Evolutionary conservation across 2,797 vertebrate genomes (phyloP).

Genomic region (Gymnocypris eckloni): DNA sequence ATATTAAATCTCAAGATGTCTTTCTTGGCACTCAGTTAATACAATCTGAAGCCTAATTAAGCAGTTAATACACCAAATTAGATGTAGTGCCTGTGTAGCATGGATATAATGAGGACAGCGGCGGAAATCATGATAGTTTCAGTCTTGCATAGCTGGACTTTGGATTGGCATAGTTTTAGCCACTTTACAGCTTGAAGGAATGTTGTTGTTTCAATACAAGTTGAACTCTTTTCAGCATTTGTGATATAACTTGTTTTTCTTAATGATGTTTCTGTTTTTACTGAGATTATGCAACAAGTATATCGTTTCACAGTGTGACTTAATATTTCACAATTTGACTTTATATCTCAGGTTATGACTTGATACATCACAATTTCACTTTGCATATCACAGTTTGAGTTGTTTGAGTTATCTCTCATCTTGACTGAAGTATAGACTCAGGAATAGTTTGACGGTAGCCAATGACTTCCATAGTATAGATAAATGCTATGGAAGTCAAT

Average conservation of each 20-base stretch:
- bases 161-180: neutral
- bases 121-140: conserved; percentile 21
- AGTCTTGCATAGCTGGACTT: neutral
- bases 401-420: neutral
- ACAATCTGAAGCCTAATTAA: conserved; percentile 76
- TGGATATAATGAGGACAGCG: conserved; percentile 58
- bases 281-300: neutral
- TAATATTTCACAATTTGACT: neutral
- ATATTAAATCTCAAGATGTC: conserved; percentile 75
- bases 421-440: neutral
- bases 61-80: conserved; percentile 74
- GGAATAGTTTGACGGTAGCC: neutral
- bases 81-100: conserved; percentile 67
- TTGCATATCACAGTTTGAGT: neutral
- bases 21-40: conserved; percentile 68
- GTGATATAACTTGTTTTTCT: neutral
- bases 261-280: neutral
- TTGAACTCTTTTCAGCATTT: neutral
- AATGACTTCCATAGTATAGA: neutral
- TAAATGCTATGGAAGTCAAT: neutral
- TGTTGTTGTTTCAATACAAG: neutral
- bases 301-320: neutral
- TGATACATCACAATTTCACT: neutral
- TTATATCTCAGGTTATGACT: neutral
- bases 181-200: neutral